These are phyloP conservation scores for Sebastes minor DNA, from an alignment of 2,797 vertebrate genomes.

Conservation along the genomic window DNA sequence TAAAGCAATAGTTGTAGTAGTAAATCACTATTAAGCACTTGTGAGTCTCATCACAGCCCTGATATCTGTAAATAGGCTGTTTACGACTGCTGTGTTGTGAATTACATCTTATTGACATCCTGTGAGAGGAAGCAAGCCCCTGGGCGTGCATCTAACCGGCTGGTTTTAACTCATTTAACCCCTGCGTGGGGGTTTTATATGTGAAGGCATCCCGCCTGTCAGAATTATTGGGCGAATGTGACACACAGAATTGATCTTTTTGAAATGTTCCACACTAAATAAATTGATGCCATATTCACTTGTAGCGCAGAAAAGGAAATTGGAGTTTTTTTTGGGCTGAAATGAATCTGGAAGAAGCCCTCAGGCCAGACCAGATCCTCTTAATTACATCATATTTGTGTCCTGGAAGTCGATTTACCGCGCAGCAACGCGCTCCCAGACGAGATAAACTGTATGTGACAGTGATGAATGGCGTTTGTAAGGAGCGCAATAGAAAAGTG, in stretches of 20 bases:
- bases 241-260: constrained; percentile 42
- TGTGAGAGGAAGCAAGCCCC: constrained; percentile 31
- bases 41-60: constrained; percentile 12
- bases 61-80: constrained; percentile 27
- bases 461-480: constrained; percentile 64
- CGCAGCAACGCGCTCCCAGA: neutral
- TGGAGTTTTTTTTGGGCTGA: neutral
- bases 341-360: constrained; percentile 15
- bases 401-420: constrained; percentile 52
- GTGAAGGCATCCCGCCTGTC: constrained; percentile 27
- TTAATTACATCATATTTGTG: constrained; percentile 61
- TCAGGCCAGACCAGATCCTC: constrained; percentile 10
- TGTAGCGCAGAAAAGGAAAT: neutral
- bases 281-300: neutral
- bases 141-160: constrained; percentile 29
- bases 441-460: constrained; percentile 54
- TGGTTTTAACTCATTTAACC: constrained; percentile 52
- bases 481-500: constrained; percentile 29
- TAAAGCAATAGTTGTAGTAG: neutral
- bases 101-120: constrained; percentile 52
- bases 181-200: constrained; percentile 9
- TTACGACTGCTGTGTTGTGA: constrained; percentile 38
- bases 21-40: constrained; percentile 22
- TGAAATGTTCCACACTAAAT: constrained; percentile 19
- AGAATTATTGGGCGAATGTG: constrained; percentile 9